Percentiles rank a stretch among this genome's conserved stretches.
phyloP scores from a whole-genome alignment of 2,888 invertebrate genomes.

The Amiota communis region DNA sequence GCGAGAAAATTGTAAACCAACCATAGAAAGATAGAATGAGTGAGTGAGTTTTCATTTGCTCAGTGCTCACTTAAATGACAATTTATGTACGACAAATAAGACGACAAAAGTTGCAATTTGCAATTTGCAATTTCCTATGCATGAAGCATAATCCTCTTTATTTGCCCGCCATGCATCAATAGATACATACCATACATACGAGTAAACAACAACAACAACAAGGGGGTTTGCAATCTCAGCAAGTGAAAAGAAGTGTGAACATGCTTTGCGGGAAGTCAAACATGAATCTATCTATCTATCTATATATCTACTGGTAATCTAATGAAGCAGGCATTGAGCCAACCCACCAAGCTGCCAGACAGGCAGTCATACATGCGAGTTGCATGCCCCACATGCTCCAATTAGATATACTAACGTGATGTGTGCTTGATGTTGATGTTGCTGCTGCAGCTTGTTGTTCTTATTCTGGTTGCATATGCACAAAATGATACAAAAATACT shows the following conservation, averaged over 20 bases:
- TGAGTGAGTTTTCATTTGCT: not conserved
- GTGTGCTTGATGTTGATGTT: slow-evolving; percentile 19
- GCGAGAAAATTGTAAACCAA: not conserved
- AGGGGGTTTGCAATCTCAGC: not conserved
- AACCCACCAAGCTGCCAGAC: not conserved
- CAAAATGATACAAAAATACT: slow-evolving; percentile 1
- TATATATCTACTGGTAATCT: not conserved
- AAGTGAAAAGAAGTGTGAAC: slow-evolving; percentile 4
- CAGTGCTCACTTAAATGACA: slow-evolving; percentile 25
- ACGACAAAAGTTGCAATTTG: slow-evolving; percentile 17
- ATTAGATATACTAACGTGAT: slow-evolving; percentile 17
- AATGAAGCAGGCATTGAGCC: not conserved
- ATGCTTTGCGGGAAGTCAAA: not conserved
- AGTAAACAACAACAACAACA: not conserved
- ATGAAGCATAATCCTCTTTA: too few species aligned
- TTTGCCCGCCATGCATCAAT: too few species aligned
- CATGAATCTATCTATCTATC: too few species aligned
- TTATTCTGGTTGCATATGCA: slow-evolving; percentile 9
- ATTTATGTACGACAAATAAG: slow-evolving; percentile 27
- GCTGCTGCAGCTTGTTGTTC: slow-evolving; percentile 14
- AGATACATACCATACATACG: not conserved
- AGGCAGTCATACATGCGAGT: not conserved
- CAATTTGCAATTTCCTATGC: too few species aligned
- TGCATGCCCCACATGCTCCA: slow-evolving; percentile 24
- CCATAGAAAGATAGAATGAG: not conserved